Conservation (phyloP, 2,113 vertebrate species). For the Brachyistius frenatus region DNA sequence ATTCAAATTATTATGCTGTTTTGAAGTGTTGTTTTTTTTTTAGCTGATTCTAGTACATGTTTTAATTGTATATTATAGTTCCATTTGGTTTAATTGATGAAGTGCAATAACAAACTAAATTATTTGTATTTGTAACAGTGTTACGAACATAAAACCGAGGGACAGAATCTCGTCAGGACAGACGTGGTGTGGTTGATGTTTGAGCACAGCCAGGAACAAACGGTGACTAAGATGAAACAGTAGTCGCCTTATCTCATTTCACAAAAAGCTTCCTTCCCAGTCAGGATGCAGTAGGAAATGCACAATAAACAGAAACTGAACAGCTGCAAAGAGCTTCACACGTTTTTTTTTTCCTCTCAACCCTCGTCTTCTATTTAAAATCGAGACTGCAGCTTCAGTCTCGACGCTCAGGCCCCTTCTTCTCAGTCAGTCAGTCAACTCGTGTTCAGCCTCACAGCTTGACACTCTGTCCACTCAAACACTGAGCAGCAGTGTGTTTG, state of each 20-base stretch:
- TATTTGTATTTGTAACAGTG: no score
- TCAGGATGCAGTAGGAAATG: constrained; percentile 16
- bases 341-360: constrained; percentile 29
- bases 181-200: background rate
- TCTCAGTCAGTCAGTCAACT: constrained; percentile 34
- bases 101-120: background rate
- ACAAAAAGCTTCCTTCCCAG: constrained; percentile 19
- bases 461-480: background rate
- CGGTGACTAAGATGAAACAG: constrained; percentile 54
- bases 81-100: background rate
- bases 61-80: no score
- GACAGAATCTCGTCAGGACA: constrained; percentile 12
- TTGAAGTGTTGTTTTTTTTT: no score
- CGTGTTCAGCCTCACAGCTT: background rate
- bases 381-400: background rate
- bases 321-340: background rate
- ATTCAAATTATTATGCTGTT: no score
- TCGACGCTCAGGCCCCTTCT: background rate
- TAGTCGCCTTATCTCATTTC: constrained; percentile 49
- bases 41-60: no score
- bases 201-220: constrained; percentile 25
- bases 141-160: background rate
- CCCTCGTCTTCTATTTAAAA: constrained; percentile 11
- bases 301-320: constrained; percentile 40
- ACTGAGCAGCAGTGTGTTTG: background rate